phyloP scores from a whole-genome alignment of 2,888 invertebrate genomes.

The Drosophila paracracens region DNA sequence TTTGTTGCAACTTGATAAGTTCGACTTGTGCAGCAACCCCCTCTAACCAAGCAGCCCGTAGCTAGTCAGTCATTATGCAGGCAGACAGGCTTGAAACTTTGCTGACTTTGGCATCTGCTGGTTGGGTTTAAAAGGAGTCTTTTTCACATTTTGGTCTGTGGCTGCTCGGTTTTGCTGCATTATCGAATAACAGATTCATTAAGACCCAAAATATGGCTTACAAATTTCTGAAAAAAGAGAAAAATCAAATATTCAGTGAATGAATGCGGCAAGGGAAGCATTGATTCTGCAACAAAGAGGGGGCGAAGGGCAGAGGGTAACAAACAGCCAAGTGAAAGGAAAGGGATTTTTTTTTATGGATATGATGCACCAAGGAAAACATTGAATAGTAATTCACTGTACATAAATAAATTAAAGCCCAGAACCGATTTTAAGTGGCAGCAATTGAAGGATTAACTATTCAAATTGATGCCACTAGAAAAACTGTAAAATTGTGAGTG shows the following conservation, averaged over 20 bases:
- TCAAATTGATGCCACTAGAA: too few species aligned
- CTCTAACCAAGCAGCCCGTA: neutral
- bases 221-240: slow-evolving; percentile 24
- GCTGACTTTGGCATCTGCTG: slow-evolving; percentile 60
- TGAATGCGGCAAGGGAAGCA: slow-evolving; percentile 1
- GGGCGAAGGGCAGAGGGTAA: neutral
- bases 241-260: slow-evolving; percentile 20
- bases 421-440: too few species aligned
- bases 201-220: slow-evolving; percentile 66
- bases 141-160: neutral
- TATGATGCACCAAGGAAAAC: neutral
- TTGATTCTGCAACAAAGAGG: neutral
- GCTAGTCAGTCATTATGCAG: slow-evolving; percentile 48
- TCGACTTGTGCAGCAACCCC: slow-evolving; percentile 35
- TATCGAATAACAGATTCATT: slow-evolving; percentile 82
- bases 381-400: neutral
- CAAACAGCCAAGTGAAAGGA: neutral
- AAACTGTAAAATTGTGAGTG: too few species aligned
- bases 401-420: neutral
- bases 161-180: slow-evolving; percentile 39
- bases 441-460: too few species aligned
- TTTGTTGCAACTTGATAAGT: slow-evolving; percentile 62
- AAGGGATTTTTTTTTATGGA: neutral
- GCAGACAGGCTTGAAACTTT: slow-evolving; percentile 68
- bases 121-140: slow-evolving; percentile 19